Evolutionary conservation across 2,888 invertebrate genomes (phyloP).

Genomic region (Hesperia comma): DNA sequence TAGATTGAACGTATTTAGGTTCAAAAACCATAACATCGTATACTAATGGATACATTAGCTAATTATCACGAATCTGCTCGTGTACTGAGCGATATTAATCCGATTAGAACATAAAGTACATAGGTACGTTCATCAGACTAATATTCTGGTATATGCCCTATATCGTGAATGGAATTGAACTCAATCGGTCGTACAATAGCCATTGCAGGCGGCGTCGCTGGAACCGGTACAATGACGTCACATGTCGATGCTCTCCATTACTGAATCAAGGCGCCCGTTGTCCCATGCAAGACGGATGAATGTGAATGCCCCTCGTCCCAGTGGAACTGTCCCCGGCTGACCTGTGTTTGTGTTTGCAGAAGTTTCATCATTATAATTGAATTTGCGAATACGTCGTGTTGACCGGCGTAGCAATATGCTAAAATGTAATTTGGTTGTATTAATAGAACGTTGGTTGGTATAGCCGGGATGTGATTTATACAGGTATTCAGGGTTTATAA

Average conservation of each 20-base stretch:
- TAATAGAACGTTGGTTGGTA: neutral
- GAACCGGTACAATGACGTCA: conserved; percentile 49
- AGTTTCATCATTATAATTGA: conserved; percentile 21
- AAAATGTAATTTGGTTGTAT: neutral
- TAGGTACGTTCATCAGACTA: conserved; percentile 47
- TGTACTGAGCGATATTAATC: conserved; percentile 61
- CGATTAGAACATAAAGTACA: conserved; percentile 59
- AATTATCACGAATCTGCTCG: conserved; percentile 44
- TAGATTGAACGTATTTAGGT: neutral
- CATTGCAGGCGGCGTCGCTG: conserved; percentile 49
- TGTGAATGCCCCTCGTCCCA: conserved; percentile 39
- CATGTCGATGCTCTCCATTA: conserved; percentile 50
- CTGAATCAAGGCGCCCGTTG: conserved; percentile 47
- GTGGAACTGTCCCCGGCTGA: conserved; percentile 10
- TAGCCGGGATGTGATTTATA: neutral
- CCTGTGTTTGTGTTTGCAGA: conserved; percentile 18
- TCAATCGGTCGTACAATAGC: conserved; percentile 69
- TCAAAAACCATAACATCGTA: conserved; percentile 13
- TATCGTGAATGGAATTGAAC: conserved; percentile 62
- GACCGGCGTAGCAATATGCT: neutral
- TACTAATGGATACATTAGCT: conserved; percentile 35
- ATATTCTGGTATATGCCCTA: neutral
- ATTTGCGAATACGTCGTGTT: conserved; percentile 12
- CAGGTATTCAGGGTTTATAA: too few relatives aligned
- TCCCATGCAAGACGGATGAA: conserved; percentile 44